phyloP scores from a whole-genome alignment of 2,888 invertebrate species.

The Proisotoma minuta region DNA sequence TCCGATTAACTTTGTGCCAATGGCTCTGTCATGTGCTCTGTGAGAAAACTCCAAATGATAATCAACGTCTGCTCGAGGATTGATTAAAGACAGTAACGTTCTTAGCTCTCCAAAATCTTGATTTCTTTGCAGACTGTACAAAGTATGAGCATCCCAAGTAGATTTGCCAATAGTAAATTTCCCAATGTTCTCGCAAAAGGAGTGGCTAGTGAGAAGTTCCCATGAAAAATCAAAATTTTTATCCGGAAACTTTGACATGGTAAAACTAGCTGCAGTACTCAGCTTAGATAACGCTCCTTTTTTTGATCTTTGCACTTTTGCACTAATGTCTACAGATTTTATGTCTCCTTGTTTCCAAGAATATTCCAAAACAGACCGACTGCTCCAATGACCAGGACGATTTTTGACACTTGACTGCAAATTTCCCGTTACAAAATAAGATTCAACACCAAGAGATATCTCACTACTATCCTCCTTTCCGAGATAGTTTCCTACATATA shows the following conservation, averaged over 20 bases:
- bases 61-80: conserved; percentile 46
- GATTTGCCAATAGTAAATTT: conserved; percentile 46
- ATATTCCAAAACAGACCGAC: conserved; percentile 48
- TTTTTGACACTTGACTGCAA: conserved; percentile 42
- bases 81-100: conserved; percentile 40
- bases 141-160: conserved; percentile 48
- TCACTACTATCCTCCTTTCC: conserved; percentile 43
- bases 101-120: conserved; percentile 43
- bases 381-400: conserved; percentile 44
- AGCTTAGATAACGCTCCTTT: conserved; percentile 46
- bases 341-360: conserved; percentile 40
- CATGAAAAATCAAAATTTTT: conserved; percentile 47
- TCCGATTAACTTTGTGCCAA: conserved; percentile 33
- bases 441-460: conserved; percentile 44
- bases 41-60: conserved; percentile 42
- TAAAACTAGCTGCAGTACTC: conserved; percentile 31
- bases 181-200: conserved; percentile 48
- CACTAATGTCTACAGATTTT: conserved; percentile 46
- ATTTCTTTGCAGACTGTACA: conserved; percentile 45
- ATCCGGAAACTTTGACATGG: conserved; percentile 45
- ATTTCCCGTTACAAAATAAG: conserved; percentile 45
- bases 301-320: conserved; percentile 43
- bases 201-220: conserved; percentile 47
- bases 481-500: conserved; percentile 45
- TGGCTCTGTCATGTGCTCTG: conserved; percentile 21